A percentile compares a stretch with the other conserved stretches of the same genome.
Conservation (phyloP, 2,113 vertebrate genomes). For the Neolamprologus devosi region DNA sequence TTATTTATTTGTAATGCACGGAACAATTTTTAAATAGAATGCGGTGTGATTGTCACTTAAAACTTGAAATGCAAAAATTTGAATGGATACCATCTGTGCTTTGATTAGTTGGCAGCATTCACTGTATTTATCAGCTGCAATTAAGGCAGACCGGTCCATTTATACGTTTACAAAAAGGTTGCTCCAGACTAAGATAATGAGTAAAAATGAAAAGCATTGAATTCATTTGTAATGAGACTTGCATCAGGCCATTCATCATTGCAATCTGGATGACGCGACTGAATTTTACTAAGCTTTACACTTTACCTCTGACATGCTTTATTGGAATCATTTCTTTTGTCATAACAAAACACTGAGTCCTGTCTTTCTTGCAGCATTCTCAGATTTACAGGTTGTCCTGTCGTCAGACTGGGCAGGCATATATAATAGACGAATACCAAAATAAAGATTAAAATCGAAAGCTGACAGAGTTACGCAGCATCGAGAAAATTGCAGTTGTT, state of each 20-base stretch:
- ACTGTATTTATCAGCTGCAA: not conserved
- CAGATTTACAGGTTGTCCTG: not conserved
- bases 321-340: not conserved
- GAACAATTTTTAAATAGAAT: not conserved
- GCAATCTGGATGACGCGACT: not conserved
- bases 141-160: not conserved
- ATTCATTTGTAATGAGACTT: not conserved
- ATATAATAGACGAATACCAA: not conserved
- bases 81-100: not conserved
- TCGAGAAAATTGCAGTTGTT: not conserved
- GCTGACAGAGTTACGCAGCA: not conserved
- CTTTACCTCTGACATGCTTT: not conserved
- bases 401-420: constrained; percentile 1
- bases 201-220: not conserved
- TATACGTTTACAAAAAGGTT: not conserved
- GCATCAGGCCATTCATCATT: not conserved
- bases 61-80: not conserved
- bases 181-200: not conserved
- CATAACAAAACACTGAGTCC: not conserved
- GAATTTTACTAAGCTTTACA: not conserved
- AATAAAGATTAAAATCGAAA: not conserved
- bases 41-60: not conserved
- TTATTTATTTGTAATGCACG: not conserved
- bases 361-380: constrained; percentile 5
- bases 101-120: not conserved